phyloP scores from a whole-genome alignment of 2,888 invertebrate genomes.

The Caenorhabditis sp. region DNA sequence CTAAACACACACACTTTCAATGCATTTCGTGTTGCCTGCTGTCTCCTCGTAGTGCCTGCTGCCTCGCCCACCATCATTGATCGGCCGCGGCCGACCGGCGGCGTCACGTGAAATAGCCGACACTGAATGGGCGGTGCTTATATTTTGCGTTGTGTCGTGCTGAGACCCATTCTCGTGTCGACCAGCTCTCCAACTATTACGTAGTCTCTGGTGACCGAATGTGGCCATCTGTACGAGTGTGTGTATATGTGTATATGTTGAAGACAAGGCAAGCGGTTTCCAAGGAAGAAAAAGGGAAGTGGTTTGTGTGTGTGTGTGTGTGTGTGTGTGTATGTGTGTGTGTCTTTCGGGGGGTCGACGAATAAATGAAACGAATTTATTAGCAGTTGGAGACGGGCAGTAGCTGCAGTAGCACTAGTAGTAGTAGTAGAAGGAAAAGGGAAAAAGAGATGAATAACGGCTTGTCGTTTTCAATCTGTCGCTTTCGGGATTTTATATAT shows the following conservation, averaged over 20 bases:
- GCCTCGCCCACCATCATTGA: constrained; percentile 3
- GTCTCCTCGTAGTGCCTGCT: background rate
- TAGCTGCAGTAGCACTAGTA: background rate
- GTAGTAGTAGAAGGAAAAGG: background rate
- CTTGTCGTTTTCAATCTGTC: too few relatives aligned
- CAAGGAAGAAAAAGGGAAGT: too few relatives aligned
- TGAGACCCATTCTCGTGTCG: constrained; percentile 1
- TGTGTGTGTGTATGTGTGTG: background rate
- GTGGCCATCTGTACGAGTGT: background rate
- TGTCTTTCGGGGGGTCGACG: background rate
- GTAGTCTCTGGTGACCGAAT: background rate
- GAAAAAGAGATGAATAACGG: background rate
- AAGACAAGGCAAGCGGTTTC: background rate
- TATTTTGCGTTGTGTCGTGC: background rate
- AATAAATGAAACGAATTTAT: background rate
- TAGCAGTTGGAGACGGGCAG: background rate
- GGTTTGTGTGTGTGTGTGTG: background rate
- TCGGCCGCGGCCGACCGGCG: background rate
- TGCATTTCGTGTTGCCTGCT: background rate
- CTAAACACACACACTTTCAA: background rate
- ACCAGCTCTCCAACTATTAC: background rate
- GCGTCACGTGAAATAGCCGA: constrained; percentile 15
- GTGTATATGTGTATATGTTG: background rate
- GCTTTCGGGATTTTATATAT: too few relatives aligned
- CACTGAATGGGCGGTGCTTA: constrained; percentile 1